Evolutionary conservation across 2,113 vertebrate genomes (phyloP).

Genomic region (Lampris incognitus): DNA sequence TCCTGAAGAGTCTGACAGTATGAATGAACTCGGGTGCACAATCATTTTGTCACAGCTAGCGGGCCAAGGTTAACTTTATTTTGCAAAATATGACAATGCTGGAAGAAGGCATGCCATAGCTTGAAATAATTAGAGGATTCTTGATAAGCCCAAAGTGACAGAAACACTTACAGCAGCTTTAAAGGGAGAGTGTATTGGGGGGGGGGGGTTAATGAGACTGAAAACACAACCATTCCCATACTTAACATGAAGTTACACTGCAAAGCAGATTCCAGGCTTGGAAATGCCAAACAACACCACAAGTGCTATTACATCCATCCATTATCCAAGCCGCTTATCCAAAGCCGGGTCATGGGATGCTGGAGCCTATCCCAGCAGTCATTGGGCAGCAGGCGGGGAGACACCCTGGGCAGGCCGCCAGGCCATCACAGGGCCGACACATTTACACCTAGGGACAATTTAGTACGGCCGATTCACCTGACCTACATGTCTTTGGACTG

Average conservation of each 20-base stretch:
- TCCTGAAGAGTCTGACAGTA: neutral
- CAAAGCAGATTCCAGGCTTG: neutral
- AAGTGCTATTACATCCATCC: neutral
- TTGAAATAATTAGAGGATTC: neutral
- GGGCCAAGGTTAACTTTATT: neutral
- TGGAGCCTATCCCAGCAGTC: too few species aligned
- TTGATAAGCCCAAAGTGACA: slow-evolving; percentile 9
- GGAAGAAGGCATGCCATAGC: neutral
- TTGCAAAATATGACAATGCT: neutral
- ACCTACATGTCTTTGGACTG: too few species aligned
- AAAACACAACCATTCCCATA: too few species aligned
- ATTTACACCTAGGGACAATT: too few species aligned
- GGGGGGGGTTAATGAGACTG: neutral
- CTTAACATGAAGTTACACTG: neutral
- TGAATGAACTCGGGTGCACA: neutral
- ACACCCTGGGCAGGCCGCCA: too few species aligned
- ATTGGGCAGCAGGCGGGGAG: too few species aligned
- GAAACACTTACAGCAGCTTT: neutral
- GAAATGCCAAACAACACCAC: neutral
- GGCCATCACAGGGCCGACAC: too few species aligned
- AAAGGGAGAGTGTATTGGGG: neutral
- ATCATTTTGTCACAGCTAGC: neutral
- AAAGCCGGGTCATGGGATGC: too few species aligned
- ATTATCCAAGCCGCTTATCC: too few species aligned
- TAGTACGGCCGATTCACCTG: too few species aligned